Conservation (phyloP, 2,113 vertebrate species). For the Pristiophorus japonicus region DNA sequence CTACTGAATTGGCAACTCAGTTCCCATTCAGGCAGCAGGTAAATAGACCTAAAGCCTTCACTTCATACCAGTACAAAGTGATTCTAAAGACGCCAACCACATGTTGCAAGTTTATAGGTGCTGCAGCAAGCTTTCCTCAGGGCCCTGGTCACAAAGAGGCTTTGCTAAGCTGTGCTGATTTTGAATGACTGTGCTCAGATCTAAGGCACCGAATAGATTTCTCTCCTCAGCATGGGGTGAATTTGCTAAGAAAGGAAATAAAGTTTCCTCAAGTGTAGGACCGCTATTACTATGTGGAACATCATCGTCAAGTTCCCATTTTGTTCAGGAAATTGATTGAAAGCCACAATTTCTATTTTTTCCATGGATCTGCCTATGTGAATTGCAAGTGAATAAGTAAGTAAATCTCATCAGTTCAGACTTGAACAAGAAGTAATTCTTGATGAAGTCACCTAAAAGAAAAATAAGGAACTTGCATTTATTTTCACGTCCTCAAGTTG, state of each 20-base stretch:
- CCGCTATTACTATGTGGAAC: neutral
- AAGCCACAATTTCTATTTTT: neutral
- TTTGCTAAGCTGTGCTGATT: conserved; percentile 78
- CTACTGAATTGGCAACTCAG: conserved; percentile 67
- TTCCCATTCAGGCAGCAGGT: conserved; percentile 66
- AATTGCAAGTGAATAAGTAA: too few species aligned
- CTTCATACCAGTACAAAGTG: conserved; percentile 55
- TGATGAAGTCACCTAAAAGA: neutral
- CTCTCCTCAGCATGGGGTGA: conserved; percentile 12
- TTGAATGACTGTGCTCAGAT: conserved; percentile 74
- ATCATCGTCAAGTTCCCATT: conserved; percentile 7
- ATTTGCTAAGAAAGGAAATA: conserved; percentile 17
- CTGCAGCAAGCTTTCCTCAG: conserved; percentile 52
- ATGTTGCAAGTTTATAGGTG: conserved; percentile 63
- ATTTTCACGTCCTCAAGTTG: neutral
- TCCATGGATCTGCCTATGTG: neutral
- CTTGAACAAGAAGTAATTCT: neutral
- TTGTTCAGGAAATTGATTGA: conserved; percentile 6
- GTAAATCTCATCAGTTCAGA: neutral
- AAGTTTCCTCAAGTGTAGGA: neutral
- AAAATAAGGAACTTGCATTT: neutral
- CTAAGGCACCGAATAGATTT: conserved; percentile 51
- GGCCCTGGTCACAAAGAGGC: conserved; percentile 58
- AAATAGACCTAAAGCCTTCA: conserved; percentile 65
- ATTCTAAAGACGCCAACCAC: conserved; percentile 61